phyloP scores from a whole-genome alignment of 2,113 vertebrate species.

The Gallinago paraguaiae region DNA sequence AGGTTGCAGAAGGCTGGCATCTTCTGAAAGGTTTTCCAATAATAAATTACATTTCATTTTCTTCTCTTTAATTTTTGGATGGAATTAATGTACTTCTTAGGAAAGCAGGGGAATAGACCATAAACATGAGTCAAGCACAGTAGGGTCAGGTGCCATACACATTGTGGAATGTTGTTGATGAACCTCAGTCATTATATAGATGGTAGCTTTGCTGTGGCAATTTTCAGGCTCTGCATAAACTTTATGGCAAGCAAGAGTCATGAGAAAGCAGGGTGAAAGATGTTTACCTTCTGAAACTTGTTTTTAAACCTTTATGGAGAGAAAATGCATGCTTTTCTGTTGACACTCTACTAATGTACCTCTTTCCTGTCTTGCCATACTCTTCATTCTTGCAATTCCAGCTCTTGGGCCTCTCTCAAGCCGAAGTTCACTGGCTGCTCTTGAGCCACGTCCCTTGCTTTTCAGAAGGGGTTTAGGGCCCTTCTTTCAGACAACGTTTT shows the following conservation, averaged over 20 bases:
- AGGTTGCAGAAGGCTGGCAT: background rate
- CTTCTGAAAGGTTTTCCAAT: background rate
- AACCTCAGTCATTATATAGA: fast-evolving
- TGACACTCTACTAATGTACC: background rate
- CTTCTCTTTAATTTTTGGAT: background rate
- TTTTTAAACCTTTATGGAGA: background rate
- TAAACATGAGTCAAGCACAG: background rate
- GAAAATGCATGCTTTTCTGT: background rate
- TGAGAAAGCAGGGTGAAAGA: background rate
- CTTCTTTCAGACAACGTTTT: background rate
- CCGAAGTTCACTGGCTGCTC: background rate
- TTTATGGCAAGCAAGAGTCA: background rate
- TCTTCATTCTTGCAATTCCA: background rate
- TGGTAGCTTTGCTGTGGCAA: background rate
- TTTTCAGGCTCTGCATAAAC: background rate
- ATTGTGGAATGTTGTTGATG: background rate
- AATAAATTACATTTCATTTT: background rate
- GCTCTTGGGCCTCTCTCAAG: background rate
- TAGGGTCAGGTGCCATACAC: background rate
- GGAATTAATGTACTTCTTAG: background rate
- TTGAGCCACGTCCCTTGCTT: background rate
- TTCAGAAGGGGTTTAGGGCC: background rate
- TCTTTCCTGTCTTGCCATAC: background rate
- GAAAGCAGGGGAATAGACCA: background rate
- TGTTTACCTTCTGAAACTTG: background rate